These are phyloP conservation scores for Clinocottus analis DNA, from an alignment of 2,113 vertebrate genomes.

Conservation along the genomic window DNA sequence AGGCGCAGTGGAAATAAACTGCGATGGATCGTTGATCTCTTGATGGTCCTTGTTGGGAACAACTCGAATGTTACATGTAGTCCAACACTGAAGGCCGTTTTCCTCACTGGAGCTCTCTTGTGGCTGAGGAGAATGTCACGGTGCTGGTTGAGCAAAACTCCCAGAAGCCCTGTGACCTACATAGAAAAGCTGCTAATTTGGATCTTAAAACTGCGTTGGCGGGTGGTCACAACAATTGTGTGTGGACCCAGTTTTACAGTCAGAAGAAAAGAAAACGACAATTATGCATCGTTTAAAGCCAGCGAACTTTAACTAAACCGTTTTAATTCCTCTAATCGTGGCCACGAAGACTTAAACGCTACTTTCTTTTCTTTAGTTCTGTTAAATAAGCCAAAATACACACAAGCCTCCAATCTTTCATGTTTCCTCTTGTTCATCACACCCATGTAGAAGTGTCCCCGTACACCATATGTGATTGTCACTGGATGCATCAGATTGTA, in stretches of 20 bases:
- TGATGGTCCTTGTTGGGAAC: conserved; percentile 36
- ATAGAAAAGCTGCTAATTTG: conserved; percentile 64
- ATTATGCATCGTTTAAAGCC: neutral
- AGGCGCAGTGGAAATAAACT: conserved; percentile 41
- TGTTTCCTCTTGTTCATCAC: neutral
- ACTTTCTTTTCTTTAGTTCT: neutral
- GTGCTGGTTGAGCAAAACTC: conserved; percentile 55
- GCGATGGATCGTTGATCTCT: conserved; percentile 61
- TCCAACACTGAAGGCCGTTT: conserved; percentile 34
- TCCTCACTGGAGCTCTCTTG: conserved; percentile 41
- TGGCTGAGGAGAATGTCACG: conserved; percentile 66
- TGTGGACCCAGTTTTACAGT: conserved; percentile 2
- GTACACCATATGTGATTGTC: neutral
- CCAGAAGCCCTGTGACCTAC: conserved; percentile 65
- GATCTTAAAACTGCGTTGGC: conserved; percentile 47
- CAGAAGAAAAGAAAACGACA: neutral
- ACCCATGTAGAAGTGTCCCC: neutral
- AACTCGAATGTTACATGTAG: conserved; percentile 46
- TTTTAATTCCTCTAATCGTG: neutral
- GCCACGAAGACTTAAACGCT: neutral
- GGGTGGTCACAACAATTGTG: conserved; percentile 54
- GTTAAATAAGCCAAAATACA: conserved; percentile 10
- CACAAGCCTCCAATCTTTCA: too few species aligned
- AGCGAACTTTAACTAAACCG: neutral
- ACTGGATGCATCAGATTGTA: neutral